Base-by-base conservation (phyloP, 2,888 invertebrate species). In the Lepas anatifera region DNA sequence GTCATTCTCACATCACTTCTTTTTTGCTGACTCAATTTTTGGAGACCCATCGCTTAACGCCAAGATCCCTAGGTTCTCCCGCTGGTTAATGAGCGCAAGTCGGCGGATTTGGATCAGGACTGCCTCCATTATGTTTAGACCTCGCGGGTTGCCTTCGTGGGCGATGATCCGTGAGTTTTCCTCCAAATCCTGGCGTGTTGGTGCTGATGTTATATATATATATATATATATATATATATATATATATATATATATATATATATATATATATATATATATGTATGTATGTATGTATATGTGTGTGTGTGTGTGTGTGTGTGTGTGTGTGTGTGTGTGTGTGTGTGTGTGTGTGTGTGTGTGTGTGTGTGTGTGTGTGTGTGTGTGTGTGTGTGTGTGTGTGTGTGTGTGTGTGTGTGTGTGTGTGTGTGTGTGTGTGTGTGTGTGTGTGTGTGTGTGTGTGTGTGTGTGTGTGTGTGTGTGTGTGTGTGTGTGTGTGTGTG, bases 151-250 rank as follows among this genome's bases (percentile, higher is more conserved):
- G n/a, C n/a, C n/a, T n/a, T n/a, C n/a, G n/a, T n/a, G n/a, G n/a
- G n/a, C n/a, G n/a, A n/a, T n/a, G n/a, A n/a, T n/a, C n/a, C n/a
- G n/a, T n/a, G n/a, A n/a, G n/a, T 1, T n/a, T 18, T n/a, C 29
- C 16, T 7, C 32, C 16, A 0, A 13, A 25, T 2, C 7, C 63
- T 63, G 25, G 7, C 4, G 16, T 22, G 16, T 63, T 63, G 22
- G 8, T n/a, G n/a, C n/a, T 64, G 29, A 29, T 27, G 22, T n/a
- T 64, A 64, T n/a, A 64, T 32, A 64, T 64, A 64, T 64, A 64
- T 64, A 64, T 64, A 64, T 64, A 64, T 64, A 64, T 32, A 64
- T 64, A 64, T 64, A 64, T 64, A 64, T 27, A 64, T 27, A 64
- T 64, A 64, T 27, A 64, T 64, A 27, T 64, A 64, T 58, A 58